A percentile compares a stretch with the other conserved stretches of the same genome.
These are phyloP conservation scores for Formica selysi DNA, from an alignment of 1,140 invertebrate genomes.

Conservation along the genomic window DNA sequence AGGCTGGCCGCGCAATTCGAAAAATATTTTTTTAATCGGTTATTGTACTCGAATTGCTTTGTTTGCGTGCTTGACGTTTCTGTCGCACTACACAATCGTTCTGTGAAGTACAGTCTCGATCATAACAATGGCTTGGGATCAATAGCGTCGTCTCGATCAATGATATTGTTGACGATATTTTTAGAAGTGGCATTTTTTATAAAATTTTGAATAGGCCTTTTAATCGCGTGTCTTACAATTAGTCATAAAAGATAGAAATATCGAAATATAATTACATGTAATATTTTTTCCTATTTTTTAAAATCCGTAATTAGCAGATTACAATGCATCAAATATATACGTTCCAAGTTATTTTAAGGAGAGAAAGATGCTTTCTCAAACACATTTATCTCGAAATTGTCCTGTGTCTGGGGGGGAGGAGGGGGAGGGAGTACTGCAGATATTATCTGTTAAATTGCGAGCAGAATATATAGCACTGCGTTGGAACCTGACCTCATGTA, in stretches of 20 bases:
- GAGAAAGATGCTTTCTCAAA: background rate
- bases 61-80: constrained; percentile 46
- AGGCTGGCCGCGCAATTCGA: constrained; percentile 45
- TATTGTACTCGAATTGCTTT: constrained; percentile 46
- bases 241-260: background rate
- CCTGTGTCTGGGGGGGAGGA: no score
- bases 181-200: constrained; percentile 17
- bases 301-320: background rate
- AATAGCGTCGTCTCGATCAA: constrained; percentile 34
- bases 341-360: background rate
- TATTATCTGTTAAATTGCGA: constrained; percentile 62
- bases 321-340: background rate
- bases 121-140: constrained; percentile 41
- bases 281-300: background rate
- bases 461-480: constrained; percentile 41
- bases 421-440: constrained; percentile 24
- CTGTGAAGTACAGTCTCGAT: constrained; percentile 3
- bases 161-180: constrained; percentile 12
- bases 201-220: background rate
- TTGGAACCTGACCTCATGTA: constrained; percentile 71
- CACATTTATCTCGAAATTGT: constrained; percentile 27
- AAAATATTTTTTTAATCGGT: constrained; percentile 61
- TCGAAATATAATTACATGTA: background rate
- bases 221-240: background rate
- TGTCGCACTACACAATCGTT: constrained; percentile 28